Evolutionary conservation across 2,113 vertebrate species (phyloP).

Genomic region (Hydrolagus affinis): DNA sequence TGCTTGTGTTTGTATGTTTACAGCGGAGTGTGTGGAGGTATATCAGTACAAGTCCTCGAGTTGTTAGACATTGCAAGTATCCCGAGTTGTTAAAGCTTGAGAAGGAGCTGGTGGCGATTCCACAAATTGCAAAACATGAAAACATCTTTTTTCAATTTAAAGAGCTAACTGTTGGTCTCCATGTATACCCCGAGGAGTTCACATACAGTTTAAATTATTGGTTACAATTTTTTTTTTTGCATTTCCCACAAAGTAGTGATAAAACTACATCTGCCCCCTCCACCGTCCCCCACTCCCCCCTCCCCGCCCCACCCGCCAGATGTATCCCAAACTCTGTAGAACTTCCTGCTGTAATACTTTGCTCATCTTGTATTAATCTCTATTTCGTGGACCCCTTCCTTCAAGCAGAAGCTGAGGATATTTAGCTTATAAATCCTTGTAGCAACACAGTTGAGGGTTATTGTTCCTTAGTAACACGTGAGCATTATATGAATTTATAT

Average conservation of each 20-base stretch:
- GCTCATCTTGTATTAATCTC: neutral
- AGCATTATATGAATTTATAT: neutral
- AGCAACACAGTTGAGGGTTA: neutral
- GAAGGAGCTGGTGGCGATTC: neutral
- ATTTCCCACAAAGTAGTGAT: constrained; percentile 26
- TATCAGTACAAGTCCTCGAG: neutral
- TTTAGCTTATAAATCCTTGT: neutral
- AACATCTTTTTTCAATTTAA: constrained; percentile 28
- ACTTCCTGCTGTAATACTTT: constrained; percentile 20
- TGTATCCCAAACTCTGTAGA: neutral
- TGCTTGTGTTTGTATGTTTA: too few species aligned
- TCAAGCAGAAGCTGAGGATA: neutral
- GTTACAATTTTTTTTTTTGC: constrained; percentile 22
- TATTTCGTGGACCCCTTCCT: neutral
- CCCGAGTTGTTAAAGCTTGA: neutral
- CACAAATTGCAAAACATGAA: neutral
- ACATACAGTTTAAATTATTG: constrained; percentile 27
- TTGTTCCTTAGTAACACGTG: neutral
- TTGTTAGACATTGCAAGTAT: neutral
- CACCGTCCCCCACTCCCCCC: neutral
- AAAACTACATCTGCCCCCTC: constrained; percentile 9
- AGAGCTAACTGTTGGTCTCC: constrained; percentile 6
- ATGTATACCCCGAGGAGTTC: constrained; percentile 16
- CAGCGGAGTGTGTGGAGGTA: neutral
- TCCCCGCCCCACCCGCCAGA: neutral